Evolutionary conservation across 2,797 vertebrate genomes (phyloP).

Genomic region (Sebastiscus albofasciatus): DNA sequence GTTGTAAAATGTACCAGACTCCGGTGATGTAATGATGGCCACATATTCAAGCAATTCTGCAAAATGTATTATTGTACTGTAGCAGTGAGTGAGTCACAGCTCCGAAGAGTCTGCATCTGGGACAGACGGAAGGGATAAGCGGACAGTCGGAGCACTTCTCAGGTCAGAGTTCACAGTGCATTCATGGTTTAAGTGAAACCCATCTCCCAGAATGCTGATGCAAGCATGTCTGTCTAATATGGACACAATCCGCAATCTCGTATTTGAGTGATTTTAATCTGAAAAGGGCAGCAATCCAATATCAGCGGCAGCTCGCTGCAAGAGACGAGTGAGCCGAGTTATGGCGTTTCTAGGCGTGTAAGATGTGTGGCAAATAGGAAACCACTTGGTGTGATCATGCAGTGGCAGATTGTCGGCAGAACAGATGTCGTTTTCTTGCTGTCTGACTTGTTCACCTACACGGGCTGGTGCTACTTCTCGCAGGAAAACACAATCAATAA

Average conservation of each 20-base stretch:
- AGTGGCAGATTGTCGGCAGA: constrained; percentile 28
- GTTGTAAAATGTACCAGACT: constrained; percentile 40
- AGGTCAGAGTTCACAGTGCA: constrained; percentile 67
- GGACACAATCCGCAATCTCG: constrained; percentile 68
- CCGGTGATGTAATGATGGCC: constrained; percentile 48
- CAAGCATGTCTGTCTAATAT: constrained; percentile 80
- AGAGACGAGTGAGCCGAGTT: constrained; percentile 53
- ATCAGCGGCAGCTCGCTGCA: constrained; percentile 58
- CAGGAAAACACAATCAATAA: constrained; percentile 52
- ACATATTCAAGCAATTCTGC: constrained; percentile 70
- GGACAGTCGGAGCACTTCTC: constrained; percentile 59
- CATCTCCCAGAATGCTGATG: constrained; percentile 74
- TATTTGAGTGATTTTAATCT: constrained; percentile 83
- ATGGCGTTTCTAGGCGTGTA: constrained; percentile 45
- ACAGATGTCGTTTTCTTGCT: constrained; percentile 45
- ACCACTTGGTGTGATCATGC: constrained; percentile 53
- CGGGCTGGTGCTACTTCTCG: constrained; percentile 21
- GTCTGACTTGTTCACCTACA: constrained; percentile 45
- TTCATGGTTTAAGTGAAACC: constrained; percentile 68
- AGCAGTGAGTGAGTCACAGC: constrained; percentile 52
- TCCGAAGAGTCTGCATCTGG: constrained; percentile 32
- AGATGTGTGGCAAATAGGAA: constrained; percentile 66
- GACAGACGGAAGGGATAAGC: constrained; percentile 56
- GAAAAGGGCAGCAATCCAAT: constrained; percentile 79
- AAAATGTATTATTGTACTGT: constrained; percentile 52